phyloP scores from a whole-genome alignment of 2,888 invertebrate genomes.

The Andrena dorsata region DNA sequence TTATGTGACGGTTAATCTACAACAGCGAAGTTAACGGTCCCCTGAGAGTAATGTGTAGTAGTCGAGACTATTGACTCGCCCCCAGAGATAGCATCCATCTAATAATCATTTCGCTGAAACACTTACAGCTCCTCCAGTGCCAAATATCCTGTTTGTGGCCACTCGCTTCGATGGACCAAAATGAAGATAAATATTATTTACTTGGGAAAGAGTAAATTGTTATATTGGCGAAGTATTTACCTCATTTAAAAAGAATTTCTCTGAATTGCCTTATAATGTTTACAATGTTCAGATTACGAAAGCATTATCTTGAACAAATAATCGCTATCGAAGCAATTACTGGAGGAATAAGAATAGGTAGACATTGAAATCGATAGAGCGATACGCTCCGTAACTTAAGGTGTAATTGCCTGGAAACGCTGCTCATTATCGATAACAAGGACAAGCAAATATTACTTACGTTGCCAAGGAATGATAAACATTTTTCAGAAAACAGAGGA shows the following conservation, averaged over 20 bases:
- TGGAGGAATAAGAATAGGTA: conserved; percentile 15
- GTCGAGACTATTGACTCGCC: conserved; percentile 34
- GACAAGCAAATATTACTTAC: neutral
- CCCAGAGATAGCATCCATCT: conserved; percentile 33
- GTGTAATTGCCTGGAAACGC: conserved; percentile 22
- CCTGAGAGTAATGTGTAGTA: conserved; percentile 42
- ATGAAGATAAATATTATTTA: neutral
- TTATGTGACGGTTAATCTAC: conserved; percentile 57
- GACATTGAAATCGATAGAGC: conserved; percentile 35
- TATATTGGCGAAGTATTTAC: no score
- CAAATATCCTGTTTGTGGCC: neutral
- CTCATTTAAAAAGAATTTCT: no score
- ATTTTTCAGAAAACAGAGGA: neutral
- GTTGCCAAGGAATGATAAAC: neutral
- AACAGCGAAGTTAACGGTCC: conserved; percentile 33
- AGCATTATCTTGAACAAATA: neutral
- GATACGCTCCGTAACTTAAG: conserved; percentile 6
- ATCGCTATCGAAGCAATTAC: conserved; percentile 8
- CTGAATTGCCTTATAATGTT: no score
- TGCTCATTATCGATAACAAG: conserved; percentile 9
- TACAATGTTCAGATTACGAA: conserved; percentile 7
- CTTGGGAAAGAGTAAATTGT: no score
- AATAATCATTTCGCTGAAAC: conserved; percentile 45
- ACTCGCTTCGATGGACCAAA: neutral
- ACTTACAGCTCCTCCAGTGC: neutral